Conservation (phyloP, 2,797 vertebrate species). For the Cheirogaleus major region DNA sequence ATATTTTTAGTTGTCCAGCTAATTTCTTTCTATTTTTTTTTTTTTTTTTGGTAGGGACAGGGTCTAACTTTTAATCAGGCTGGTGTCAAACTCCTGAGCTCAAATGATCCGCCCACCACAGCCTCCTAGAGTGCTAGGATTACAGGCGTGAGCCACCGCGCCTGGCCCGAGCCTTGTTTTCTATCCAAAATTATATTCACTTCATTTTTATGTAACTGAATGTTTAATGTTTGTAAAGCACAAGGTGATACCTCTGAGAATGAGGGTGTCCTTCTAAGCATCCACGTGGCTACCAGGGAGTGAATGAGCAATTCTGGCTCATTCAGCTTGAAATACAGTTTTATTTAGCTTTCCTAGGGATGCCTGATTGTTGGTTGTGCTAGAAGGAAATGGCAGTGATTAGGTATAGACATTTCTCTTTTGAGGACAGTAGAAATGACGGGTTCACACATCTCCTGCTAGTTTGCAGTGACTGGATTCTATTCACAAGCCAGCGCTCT, state of each 20-base stretch:
- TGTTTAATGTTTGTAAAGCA: background rate
- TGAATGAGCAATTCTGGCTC: background rate
- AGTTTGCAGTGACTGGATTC: constrained; percentile 27
- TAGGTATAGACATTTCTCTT: constrained; percentile 16
- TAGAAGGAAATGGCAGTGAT: constrained; percentile 3
- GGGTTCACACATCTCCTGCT: background rate
- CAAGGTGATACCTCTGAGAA: background rate
- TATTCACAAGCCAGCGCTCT: constrained; percentile 53
- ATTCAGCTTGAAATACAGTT: background rate
- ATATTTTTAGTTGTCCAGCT: too few species aligned
- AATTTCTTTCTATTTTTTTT: too few species aligned
- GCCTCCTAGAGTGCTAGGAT: too few species aligned
- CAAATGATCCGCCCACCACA: too few species aligned
- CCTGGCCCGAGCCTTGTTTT: background rate
- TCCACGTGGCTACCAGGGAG: background rate
- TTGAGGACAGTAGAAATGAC: background rate
- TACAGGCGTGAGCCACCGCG: too few species aligned
- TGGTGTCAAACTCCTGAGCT: too few species aligned
- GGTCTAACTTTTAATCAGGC: too few species aligned
- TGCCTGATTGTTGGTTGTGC: background rate
- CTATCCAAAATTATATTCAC: background rate
- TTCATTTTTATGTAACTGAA: background rate
- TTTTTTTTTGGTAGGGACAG: too few species aligned
- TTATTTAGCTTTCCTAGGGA: constrained; percentile 16
- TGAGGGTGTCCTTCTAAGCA: background rate